Conservation (phyloP, 2,888 invertebrate species). For the Sphinx pinastri region DNA sequence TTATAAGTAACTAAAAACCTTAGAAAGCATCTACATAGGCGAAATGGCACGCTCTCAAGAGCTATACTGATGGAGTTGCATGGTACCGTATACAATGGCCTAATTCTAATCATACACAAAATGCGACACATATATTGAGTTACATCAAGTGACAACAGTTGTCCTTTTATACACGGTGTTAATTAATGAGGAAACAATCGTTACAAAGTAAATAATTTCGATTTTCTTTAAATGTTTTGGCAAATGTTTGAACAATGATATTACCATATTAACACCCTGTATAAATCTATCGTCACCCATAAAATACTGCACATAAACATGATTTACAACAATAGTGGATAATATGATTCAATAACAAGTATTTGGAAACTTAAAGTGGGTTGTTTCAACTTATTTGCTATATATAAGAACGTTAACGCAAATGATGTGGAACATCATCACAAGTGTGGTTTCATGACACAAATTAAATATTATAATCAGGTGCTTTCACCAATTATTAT, state of each 20-base stretch:
- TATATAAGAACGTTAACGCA: too few species aligned
- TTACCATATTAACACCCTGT: constrained; percentile 8
- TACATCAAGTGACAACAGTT: constrained; percentile 2
- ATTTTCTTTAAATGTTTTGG: neutral
- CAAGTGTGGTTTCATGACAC: too few species aligned
- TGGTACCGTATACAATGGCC: neutral
- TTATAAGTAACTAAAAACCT: too few species aligned
- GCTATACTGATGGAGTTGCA: neutral
- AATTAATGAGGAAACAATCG: neutral
- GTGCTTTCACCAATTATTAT: too few species aligned
- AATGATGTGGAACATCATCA: too few species aligned
- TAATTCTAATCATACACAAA: neutral
- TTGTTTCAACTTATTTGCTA: too few species aligned
- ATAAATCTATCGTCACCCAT: constrained; percentile 13
- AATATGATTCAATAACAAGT: too few species aligned
- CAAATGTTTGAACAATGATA: neutral
- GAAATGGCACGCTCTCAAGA: neutral
- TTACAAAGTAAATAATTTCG: neutral
- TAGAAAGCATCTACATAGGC: neutral
- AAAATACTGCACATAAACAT: constrained; percentile 31
- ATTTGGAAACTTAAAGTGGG: too few species aligned
- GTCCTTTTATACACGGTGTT: constrained; percentile 1
- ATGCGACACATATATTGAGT: neutral
- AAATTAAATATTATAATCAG: too few species aligned
- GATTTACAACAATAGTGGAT: constrained; percentile 7